These are phyloP conservation scores for Synanthedon myopaeformis DNA, from an alignment of 2,888 invertebrate species.

Conservation along the genomic window DNA sequence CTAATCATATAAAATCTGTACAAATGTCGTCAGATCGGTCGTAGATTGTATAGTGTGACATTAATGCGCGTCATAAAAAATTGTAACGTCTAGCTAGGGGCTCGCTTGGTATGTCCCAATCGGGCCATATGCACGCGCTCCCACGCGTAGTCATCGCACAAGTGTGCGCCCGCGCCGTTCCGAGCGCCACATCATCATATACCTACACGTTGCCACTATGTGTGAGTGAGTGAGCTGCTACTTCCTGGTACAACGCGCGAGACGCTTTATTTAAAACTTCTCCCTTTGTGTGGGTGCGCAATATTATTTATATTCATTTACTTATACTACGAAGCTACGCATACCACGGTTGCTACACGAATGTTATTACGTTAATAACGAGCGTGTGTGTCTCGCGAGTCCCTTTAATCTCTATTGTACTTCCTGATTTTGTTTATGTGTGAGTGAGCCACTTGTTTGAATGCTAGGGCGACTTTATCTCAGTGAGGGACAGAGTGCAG, in stretches of 20 bases:
- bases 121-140: constrained; percentile 67
- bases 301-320: constrained; percentile 59
- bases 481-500: constrained; percentile 65
- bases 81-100: constrained; percentile 64
- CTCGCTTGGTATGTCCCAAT: constrained; percentile 63
- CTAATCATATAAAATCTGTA: background rate
- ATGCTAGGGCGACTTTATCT: constrained; percentile 68
- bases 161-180: constrained; percentile 53
- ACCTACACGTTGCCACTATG: constrained; percentile 33
- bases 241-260: constrained; percentile 67
- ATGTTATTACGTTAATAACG: constrained; percentile 58
- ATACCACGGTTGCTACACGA: constrained; percentile 38
- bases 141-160: constrained; percentile 60
- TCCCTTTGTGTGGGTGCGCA: constrained; percentile 58
- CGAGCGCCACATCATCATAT: constrained; percentile 42
- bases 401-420: constrained; percentile 68
- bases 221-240: constrained; percentile 60
- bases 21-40: constrained; percentile 4
- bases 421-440: constrained; percentile 59
- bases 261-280: constrained; percentile 63
- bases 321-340: constrained; percentile 9
- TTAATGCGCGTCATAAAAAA: constrained; percentile 53
- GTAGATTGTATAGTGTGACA: constrained; percentile 31
- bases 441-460: constrained; percentile 69
- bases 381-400: constrained; percentile 49